These are phyloP conservation scores for Scaptomyza flava DNA, from an alignment of 2,888 invertebrate species.

Conservation along the genomic window DNA sequence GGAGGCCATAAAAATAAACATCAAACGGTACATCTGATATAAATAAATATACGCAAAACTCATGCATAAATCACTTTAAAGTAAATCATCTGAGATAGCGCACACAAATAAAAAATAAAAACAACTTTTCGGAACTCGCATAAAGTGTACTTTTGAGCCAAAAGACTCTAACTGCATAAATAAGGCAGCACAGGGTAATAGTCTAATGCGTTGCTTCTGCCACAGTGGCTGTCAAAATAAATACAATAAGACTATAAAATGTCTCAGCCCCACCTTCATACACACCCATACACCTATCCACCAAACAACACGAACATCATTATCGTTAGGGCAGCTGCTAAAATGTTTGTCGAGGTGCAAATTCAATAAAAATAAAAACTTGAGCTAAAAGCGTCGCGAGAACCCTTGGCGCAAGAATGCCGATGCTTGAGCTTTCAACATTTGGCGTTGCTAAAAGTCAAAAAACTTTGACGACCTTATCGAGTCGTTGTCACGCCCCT, in stretches of 20 bases:
- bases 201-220: slow-evolving; percentile 40
- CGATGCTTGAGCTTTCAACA: slow-evolving; percentile 27
- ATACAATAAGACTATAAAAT: slow-evolving; percentile 56
- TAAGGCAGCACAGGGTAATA: slow-evolving; percentile 56
- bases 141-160: slow-evolving; percentile 20
- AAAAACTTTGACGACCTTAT: slow-evolving; percentile 67
- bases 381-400: slow-evolving; percentile 23
- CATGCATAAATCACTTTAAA: slow-evolving; percentile 66
- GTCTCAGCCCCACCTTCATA: background rate
- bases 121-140: slow-evolving; percentile 25
- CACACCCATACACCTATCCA: background rate
- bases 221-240: slow-evolving; percentile 72
- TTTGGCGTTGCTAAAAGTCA: slow-evolving; percentile 46
- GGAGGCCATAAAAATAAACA: slow-evolving; percentile 35
- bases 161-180: slow-evolving; percentile 46
- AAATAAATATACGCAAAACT: slow-evolving; percentile 26
- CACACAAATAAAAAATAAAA: background rate
- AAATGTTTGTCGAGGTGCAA: slow-evolving; percentile 77
- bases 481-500: slow-evolving; percentile 75
- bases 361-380: slow-evolving; percentile 78
- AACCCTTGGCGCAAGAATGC: slow-evolving; percentile 8
- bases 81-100: slow-evolving; percentile 44
- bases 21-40: slow-evolving; percentile 37
- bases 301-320: slow-evolving; percentile 37
- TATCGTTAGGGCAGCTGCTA: slow-evolving; percentile 54